Percentiles rank a stretch among this genome's conserved stretches.
Evolutionary conservation across 2,113 vertebrate genomes (phyloP).

Genomic region (Corythaixoides concolor): DNA sequence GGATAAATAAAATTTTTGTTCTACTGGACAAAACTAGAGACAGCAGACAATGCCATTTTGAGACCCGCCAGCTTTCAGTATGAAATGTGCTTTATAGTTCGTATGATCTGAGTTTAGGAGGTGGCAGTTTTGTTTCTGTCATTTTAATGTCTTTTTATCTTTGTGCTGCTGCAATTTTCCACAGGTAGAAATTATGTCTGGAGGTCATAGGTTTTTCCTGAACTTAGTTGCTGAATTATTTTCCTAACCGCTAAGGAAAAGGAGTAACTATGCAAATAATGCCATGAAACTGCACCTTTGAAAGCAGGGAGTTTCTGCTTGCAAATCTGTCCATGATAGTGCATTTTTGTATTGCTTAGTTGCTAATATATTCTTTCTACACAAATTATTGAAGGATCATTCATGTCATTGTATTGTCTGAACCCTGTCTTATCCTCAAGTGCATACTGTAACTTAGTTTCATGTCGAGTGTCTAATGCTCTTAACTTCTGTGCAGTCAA

Average conservation of each 20-base stretch:
- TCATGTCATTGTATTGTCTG: not conserved
- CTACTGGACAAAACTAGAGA: not conserved
- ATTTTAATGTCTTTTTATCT: not conserved
- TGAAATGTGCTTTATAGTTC: not conserved
- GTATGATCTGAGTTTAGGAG: not conserved
- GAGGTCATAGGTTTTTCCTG: not conserved
- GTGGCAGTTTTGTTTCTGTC: not conserved
- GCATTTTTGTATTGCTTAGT: not conserved
- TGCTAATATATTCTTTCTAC: not conserved
- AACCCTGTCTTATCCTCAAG: not conserved
- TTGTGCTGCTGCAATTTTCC: not conserved
- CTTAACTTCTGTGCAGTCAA: not conserved
- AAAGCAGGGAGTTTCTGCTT: not conserved
- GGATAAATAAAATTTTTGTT: not conserved
- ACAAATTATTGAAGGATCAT: not conserved
- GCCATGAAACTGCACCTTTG: not conserved
- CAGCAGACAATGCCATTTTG: not conserved
- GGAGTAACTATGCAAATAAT: constrained; percentile 53
- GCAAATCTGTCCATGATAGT: not conserved
- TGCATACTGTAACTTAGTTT: not conserved
- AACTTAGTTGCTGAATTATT: not conserved
- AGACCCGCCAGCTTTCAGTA: not conserved
- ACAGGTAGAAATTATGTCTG: not conserved
- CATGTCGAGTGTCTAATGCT: not conserved
- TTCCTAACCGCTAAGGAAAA: not conserved